Percentiles rank a stretch among this genome's conserved stretches.
These are phyloP conservation scores for Oxystoma pomonae DNA, from an alignment of 2,888 invertebrate species.

Conservation along the genomic window DNA sequence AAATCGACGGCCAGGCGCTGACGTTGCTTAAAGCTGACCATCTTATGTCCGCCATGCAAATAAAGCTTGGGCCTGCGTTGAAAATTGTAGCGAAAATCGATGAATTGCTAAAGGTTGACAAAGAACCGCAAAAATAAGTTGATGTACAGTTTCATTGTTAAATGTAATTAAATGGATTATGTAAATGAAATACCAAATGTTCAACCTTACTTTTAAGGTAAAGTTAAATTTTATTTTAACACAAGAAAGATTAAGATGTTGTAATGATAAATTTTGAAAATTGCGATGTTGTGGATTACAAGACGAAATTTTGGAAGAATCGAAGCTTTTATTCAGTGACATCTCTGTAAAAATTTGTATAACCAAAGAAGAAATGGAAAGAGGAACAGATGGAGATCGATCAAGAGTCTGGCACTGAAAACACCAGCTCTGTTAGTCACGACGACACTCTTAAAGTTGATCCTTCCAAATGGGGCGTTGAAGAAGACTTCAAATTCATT, in stretches of 20 bases:
- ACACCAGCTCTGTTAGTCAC: slow-evolving; percentile 42
- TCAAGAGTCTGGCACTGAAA: slow-evolving; percentile 48
- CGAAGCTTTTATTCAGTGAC: slow-evolving; percentile 72
- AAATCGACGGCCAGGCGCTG: slow-evolving; percentile 94
- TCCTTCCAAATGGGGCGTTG: slow-evolving; percentile 65
- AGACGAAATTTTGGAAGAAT: slow-evolving; percentile 65
- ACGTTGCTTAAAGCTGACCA: slow-evolving; percentile 91
- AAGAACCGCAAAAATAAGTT: slow-evolving; percentile 45
- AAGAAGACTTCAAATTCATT: slow-evolving; percentile 87
- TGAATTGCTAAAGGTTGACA: slow-evolving; percentile 64
- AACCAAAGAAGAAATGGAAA: slow-evolving; percentile 43
- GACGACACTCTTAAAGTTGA: slow-evolving; percentile 55
- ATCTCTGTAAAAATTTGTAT: slow-evolving; percentile 54
- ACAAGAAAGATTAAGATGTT: slow-evolving; percentile 69
- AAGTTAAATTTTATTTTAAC: no score
- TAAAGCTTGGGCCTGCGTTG: slow-evolving; percentile 93
- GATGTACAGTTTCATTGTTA: not conserved
- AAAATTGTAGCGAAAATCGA: slow-evolving; percentile 94
- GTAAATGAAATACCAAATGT: no score
- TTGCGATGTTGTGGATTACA: slow-evolving; percentile 65
- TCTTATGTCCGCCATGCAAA: slow-evolving; percentile 88
- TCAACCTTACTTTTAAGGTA: slow-evolving; percentile 44
- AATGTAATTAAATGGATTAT: no score
- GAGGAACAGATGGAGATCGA: slow-evolving; percentile 45
- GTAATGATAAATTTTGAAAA: no score